Evolutionary conservation across 2,888 invertebrate genomes (phyloP), one percentile per base, ranked within the genome.

Genomic region (Synergus itoensis): DNA sequence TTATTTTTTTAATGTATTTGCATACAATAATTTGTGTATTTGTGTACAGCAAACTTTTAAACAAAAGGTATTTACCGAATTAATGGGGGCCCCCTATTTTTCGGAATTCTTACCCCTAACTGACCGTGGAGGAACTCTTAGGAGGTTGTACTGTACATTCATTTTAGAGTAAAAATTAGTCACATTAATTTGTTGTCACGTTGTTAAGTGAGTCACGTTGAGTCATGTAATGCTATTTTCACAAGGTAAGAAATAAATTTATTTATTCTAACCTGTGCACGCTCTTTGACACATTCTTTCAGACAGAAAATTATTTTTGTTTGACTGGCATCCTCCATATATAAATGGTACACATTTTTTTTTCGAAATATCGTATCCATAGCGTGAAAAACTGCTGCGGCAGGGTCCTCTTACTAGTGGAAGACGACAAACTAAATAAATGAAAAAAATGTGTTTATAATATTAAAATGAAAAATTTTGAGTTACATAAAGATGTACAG

Each of bases 241-340:
- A 1, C n/a, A 53, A 53, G n/a, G 9, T 53, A 2, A 53, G 8
- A 14, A 53, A 9, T 43, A 11, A 41, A 41, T 67, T 12, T 18
- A 9, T 18, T 14, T 69, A n/a, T 28, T 12, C 28, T 69, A 2
- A 28, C 48, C 21, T 69, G 14, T 45, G 90, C 98, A 98, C 8
- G 96, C 28, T 28, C 28, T 95, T 85, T 93, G 93, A 85, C 93
- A 89, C 98, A 98, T 89, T 97, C 97, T 48, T 95, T 94, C 85
- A 94, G 94, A 16, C 82, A 96, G 94, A 93, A 99, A 99, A 92
- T 98, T 98, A 93, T 99, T 99, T 88, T 95, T 94, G 92, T 97
- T 98, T 62, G 99, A 99, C 79, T 98, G 94, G 86, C 97, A 97
- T 65, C 97, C 97, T 63, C 98, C 97, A 93, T 97, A 99, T 78